phyloP scores from a whole-genome alignment of 2,888 invertebrate genomes.

The Ethmia dodecea region DNA sequence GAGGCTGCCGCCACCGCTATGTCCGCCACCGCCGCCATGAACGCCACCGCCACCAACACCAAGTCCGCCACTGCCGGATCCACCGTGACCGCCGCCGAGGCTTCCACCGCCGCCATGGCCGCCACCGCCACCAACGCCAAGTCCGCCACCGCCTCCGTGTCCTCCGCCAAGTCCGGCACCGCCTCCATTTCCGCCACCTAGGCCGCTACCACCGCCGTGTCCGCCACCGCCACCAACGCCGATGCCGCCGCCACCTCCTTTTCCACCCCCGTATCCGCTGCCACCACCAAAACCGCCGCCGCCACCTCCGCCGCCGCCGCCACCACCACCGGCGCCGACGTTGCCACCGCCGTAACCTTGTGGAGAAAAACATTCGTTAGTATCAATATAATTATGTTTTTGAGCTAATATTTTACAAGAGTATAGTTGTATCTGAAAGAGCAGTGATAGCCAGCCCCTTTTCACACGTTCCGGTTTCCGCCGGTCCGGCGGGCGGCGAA shows the following conservation, averaged over 20 bases:
- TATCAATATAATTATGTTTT: no score
- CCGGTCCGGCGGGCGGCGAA: no score
- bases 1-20: not conserved
- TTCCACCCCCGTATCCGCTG: conserved; percentile 18
- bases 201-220: conserved; percentile 21
- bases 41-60: conserved; percentile 24
- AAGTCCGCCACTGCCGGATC: conserved; percentile 21
- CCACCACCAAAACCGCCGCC: conserved; percentile 16
- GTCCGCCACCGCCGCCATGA: not conserved
- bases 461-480: no score
- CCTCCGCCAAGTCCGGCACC: conserved; percentile 20
- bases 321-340: conserved; percentile 17
- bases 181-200: conserved; percentile 16
- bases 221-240: conserved; percentile 27
- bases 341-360: conserved; percentile 16
- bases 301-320: conserved; percentile 17
- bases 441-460: no score
- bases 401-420: no score
- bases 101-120: conserved; percentile 20
- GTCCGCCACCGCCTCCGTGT: conserved; percentile 17
- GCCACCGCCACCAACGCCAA: conserved; percentile 17
- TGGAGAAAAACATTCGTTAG: conserved; percentile 16
- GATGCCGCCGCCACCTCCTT: conserved; percentile 18
- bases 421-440: no score
- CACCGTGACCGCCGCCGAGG: conserved; percentile 17